Evolutionary conservation across 2,113 vertebrate genomes (phyloP), one percentile per base, ranked within the genome.

Genomic region (Neopipo cinnamomea): DNA sequence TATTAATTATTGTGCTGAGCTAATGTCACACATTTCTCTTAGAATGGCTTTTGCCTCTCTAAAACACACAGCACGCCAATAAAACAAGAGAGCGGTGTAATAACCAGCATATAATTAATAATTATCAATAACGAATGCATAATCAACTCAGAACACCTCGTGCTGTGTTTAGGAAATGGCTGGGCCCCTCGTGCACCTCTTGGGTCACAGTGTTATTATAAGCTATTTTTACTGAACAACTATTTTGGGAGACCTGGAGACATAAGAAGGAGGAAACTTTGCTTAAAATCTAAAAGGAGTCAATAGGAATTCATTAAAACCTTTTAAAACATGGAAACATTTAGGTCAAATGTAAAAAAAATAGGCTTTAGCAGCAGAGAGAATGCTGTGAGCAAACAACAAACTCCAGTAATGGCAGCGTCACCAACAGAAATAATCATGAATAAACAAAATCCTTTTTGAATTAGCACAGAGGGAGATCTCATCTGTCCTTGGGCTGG

Each of bases 361-460:
- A 35, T 23, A 59, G 30, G 67, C 35, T 77, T 83, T 28, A 85
- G 61, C 24, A 47, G 63, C 47, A 73, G 85, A 37, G 73, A 79
- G 65, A 24, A 52, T n/a, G 49, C 86, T 91, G 75, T 71, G 91
- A 85, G 39, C 82, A 94, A 92, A 93, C 75, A 91, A 55, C 3
- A 2, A 74, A 59, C 67, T 80, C 67, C 37, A 23, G 59, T 11
- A 47, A 58, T 10, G 50, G 11, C n/a, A 62, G 46, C 3, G 0
- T 88, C 63, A 63, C 55, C 65, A 70, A 78, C 44, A 75, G 85
- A 77, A 97, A 88, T 82, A 82, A 86, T 77, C 37, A 89, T 55
- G 39, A 96, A 94, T 90, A 92, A 94, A 88, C 76, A 92, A 93
- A 84, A 81, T 85, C 73, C 76, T 33, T 84, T 79, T 75, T 86